Evolutionary conservation across 1,140 invertebrate species (phyloP).

Genomic region (Paralvinella palmiformis): DNA sequence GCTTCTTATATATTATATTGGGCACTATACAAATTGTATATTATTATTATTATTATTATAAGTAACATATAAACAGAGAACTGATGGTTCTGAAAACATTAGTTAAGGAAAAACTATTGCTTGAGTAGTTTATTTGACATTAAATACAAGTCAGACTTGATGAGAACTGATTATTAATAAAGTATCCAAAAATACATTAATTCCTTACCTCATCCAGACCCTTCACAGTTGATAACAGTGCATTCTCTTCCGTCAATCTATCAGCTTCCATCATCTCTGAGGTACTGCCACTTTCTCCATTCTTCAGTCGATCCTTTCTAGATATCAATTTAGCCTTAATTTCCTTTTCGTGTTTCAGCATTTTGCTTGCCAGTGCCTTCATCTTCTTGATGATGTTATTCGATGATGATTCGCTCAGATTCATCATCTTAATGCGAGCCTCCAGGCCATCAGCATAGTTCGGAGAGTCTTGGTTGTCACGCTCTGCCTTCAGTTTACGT

Average conservation of each 20-base stretch:
- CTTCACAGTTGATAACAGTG: slow-evolving; percentile 31
- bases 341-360: slow-evolving; percentile 37
- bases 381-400: slow-evolving; percentile 27
- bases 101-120: too few relatives aligned
- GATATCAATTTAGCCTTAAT: slow-evolving; percentile 28
- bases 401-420: too few relatives aligned
- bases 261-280: slow-evolving; percentile 33
- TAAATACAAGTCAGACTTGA: too few relatives aligned
- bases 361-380: slow-evolving; percentile 45
- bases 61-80: too few relatives aligned
- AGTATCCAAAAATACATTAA: not conserved
- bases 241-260: slow-evolving; percentile 31
- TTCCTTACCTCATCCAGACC: slow-evolving; percentile 30
- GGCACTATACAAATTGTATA: too few relatives aligned
- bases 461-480: not conserved
- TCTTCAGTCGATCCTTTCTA: slow-evolving; percentile 27
- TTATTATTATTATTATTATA: too few relatives aligned
- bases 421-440: too few relatives aligned
- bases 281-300: slow-evolving; percentile 22
- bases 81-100: too few relatives aligned
- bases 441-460: not conserved
- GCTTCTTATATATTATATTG: too few relatives aligned
- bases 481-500: not conserved
- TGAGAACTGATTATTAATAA: too few relatives aligned
- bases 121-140: too few relatives aligned